These are phyloP conservation scores for Solen grandis DNA, from an alignment of 1,140 invertebrate species.

Conservation along the genomic window DNA sequence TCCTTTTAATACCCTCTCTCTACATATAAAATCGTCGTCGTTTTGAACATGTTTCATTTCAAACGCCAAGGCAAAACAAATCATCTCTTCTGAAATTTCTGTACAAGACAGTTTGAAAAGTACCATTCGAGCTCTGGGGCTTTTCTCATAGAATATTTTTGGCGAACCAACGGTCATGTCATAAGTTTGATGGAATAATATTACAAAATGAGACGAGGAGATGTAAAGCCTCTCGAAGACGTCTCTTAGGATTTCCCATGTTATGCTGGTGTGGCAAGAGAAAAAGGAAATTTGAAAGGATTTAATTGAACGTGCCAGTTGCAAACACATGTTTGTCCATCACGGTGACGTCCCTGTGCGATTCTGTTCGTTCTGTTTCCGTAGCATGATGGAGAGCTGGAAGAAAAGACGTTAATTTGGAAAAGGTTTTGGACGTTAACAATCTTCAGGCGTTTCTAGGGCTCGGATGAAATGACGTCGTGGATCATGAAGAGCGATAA, in stretches of 20 bases:
- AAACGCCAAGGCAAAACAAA: conserved; percentile 41
- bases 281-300: conserved; percentile 18
- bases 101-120: neutral
- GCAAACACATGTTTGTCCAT: conserved; percentile 32
- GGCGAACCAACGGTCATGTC: neutral
- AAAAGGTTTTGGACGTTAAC: too few species aligned
- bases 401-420: too few species aligned
- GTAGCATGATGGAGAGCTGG: too few species aligned
- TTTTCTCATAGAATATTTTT: neutral
- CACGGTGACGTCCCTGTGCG: conserved; percentile 6
- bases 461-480: too few species aligned
- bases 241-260: conserved; percentile 19
- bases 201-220: conserved; percentile 18
- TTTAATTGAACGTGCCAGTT: conserved; percentile 43
- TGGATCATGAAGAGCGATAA: too few species aligned
- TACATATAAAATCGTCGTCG: conserved; percentile 47
- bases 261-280: conserved; percentile 2
- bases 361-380: too few species aligned
- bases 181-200: conserved; percentile 41
- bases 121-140: neutral
- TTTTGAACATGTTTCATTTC: conserved; percentile 48
- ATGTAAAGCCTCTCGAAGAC: conserved; percentile 8
- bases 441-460: too few species aligned
- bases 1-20: conserved; percentile 21
- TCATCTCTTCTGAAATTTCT: neutral